Evolutionary conservation across 64 coral and sea anemone genomes (phyloP).

Genomic region (Anthopleura sola): DNA sequence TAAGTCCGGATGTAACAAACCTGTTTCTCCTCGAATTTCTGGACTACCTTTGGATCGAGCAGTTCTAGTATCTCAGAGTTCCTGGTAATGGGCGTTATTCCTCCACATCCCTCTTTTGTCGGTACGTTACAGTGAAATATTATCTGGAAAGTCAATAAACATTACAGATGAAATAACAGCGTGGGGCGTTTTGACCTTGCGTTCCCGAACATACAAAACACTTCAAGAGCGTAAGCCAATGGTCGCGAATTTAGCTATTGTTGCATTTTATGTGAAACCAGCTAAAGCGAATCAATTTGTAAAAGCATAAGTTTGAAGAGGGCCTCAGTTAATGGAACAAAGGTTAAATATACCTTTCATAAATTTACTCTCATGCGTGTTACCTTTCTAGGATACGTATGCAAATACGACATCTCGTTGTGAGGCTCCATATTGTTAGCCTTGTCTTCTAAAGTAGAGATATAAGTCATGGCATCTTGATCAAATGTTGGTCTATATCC

Average conservation of each 20-base stretch:
- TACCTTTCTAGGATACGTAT: slow-evolving; percentile 57
- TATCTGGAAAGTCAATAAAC: slow-evolving; percentile 23
- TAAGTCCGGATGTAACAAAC: slow-evolving; percentile 64
- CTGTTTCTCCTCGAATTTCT: slow-evolving; percentile 59
- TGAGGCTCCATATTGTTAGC: slow-evolving; percentile 74
- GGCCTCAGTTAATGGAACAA: too few relatives aligned
- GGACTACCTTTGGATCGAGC: slow-evolving; percentile 63
- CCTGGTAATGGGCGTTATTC: slow-evolving; percentile 62
- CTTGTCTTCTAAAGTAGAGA: slow-evolving; percentile 60
- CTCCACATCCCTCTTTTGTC: slow-evolving; percentile 51
- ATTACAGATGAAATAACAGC: too few relatives aligned
- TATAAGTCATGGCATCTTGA: neutral
- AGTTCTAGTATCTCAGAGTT: slow-evolving; percentile 60
- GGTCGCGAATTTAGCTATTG: too few relatives aligned
- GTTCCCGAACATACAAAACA: too few relatives aligned
- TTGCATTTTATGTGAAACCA: too few relatives aligned
- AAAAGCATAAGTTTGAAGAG: too few relatives aligned
- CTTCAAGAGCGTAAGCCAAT: too few relatives aligned
- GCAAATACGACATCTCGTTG: slow-evolving; percentile 86
- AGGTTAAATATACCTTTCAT: too few relatives aligned
- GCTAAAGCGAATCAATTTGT: too few relatives aligned
- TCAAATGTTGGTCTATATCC: neutral
- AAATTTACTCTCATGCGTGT: too few relatives aligned
- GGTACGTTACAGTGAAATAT: slow-evolving; percentile 58
- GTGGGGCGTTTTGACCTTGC: too few relatives aligned